Conservation (phyloP, 2,888 invertebrate species). For the Smittia sp. region DNA sequence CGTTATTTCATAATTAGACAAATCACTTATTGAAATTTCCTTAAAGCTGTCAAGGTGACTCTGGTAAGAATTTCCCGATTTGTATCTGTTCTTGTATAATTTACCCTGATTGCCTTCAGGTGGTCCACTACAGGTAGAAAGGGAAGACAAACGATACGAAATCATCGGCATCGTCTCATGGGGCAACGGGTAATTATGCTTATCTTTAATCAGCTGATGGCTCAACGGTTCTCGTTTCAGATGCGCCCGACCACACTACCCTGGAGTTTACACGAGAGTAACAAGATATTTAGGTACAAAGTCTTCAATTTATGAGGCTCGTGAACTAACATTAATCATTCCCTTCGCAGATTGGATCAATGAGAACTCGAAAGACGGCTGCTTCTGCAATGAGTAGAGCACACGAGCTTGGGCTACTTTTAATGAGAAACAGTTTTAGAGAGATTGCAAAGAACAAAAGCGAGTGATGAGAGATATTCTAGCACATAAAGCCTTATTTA, state of each 20-base stretch:
- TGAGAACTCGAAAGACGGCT: slow-evolving; percentile 75
- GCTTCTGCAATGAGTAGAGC: slow-evolving; percentile 65
- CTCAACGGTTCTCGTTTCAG: slow-evolving; percentile 47
- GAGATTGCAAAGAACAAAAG: slow-evolving; percentile 2
- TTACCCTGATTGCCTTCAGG: slow-evolving; percentile 51
- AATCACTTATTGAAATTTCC: too few species aligned
- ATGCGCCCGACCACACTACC: slow-evolving; percentile 65
- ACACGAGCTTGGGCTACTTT: slow-evolving; percentile 1
- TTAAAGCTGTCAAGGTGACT: slow-evolving; percentile 51
- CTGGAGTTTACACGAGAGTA: slow-evolving; percentile 72
- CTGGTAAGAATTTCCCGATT: slow-evolving; percentile 45
- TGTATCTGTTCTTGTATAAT: neutral
- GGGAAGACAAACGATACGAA: slow-evolving; percentile 70
- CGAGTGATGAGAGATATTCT: neutral
- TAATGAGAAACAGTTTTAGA: neutral
- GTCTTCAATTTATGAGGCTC: neutral
- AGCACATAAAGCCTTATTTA: slow-evolving; percentile 5
- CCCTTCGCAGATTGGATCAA: slow-evolving; percentile 65
- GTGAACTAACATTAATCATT: neutral
- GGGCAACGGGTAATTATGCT: slow-evolving; percentile 78
- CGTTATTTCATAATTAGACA: slow-evolving; percentile 44
- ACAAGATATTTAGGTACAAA: slow-evolving; percentile 55
- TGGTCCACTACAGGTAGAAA: slow-evolving; percentile 45
- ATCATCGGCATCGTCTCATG: slow-evolving; percentile 83
- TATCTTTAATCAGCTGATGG: slow-evolving; percentile 60